Percentiles rank a stretch among this genome's conserved stretches.
Evolutionary conservation across 2,113 vertebrate species (phyloP).

Genomic region (Petroica traversi): DNA sequence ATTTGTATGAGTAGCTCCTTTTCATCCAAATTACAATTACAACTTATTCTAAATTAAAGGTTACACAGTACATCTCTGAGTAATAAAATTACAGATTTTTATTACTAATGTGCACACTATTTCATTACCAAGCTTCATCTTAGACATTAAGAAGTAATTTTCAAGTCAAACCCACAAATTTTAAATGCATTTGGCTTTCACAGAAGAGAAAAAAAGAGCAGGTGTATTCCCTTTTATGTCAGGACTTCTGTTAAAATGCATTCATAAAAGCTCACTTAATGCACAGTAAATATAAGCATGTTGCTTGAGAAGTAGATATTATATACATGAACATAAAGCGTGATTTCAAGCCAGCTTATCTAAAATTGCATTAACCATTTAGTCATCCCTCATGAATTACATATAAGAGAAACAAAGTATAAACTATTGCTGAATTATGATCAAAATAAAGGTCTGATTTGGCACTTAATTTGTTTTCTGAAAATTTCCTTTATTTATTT

Average conservation of each 20-base stretch:
- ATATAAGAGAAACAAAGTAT: neutral
- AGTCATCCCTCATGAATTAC: neutral
- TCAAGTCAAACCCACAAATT: neutral
- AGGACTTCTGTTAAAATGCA: neutral
- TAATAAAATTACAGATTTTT: neutral
- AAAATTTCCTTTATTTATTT: no score
- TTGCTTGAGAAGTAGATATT: neutral
- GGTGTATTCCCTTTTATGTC: neutral
- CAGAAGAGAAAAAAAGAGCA: neutral
- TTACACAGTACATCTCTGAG: neutral
- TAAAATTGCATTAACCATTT: neutral
- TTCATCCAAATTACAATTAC: neutral
- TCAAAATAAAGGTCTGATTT: neutral
- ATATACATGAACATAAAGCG: neutral
- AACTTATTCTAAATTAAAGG: neutral
- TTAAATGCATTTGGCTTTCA: neutral
- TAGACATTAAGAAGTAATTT: neutral
- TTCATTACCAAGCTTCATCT: neutral
- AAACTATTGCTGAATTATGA: neutral
- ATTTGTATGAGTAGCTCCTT: neutral
- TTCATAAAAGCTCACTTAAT: neutral
- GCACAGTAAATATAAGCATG: neutral
- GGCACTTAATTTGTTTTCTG: neutral
- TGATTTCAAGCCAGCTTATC: neutral
- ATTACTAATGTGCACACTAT: neutral